phyloP scores from a whole-genome alignment of 2,113 vertebrate species.

The Myotis brandtii region DNA sequence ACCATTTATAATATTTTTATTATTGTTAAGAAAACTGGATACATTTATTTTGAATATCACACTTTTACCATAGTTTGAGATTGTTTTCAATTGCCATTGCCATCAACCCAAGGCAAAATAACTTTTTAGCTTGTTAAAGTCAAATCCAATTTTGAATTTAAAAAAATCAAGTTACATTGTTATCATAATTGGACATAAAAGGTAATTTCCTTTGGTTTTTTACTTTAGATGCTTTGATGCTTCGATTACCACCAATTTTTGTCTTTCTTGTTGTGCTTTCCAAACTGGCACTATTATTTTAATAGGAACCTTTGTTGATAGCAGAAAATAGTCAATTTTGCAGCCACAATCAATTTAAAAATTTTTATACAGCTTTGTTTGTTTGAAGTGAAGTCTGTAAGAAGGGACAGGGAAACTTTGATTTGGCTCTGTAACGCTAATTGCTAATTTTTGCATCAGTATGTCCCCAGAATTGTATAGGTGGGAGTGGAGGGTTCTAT shows the following conservation, averaged over 20 bases:
- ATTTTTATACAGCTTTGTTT: neutral
- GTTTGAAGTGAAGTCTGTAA: neutral
- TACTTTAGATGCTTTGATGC: neutral
- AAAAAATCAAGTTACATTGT: neutral
- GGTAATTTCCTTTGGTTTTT: neutral
- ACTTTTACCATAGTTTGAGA: neutral
- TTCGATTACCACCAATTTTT: neutral
- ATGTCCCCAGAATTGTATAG: neutral
- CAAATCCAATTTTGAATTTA: neutral
- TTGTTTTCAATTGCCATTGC: neutral
- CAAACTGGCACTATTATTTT: neutral
- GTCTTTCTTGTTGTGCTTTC: neutral
- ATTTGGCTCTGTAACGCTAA: neutral
- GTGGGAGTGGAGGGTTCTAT: neutral
- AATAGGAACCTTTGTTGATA: neutral
- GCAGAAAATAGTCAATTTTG: slow-evolving; percentile 19
- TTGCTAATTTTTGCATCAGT: slow-evolving; percentile 9
- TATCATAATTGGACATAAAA: neutral
- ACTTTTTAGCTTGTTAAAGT: neutral
- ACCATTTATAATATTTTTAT: neutral
- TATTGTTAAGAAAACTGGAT: neutral
- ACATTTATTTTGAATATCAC: neutral
- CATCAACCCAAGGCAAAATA: neutral
- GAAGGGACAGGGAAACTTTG: slow-evolving; percentile 3
- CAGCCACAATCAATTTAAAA: neutral